Base-by-base conservation (phyloP, 2,888 invertebrate species). In the Ypsolopha scabrella region DNA sequence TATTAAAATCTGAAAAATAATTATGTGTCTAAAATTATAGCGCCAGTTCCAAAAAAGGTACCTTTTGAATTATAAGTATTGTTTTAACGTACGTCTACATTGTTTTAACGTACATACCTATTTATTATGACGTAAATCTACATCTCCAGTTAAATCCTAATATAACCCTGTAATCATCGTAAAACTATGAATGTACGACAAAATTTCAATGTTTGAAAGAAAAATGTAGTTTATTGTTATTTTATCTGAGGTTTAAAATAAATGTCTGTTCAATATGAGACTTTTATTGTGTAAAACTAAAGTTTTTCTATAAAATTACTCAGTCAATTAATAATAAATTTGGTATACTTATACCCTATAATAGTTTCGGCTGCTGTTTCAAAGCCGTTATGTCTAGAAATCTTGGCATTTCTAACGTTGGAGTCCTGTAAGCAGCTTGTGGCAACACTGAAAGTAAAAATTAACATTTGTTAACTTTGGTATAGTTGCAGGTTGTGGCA, bases 341-440 rank as follows among this genome's bases (percentile, higher is more conserved):
- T 41, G 54, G 49, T 46, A 52, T 53, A 51, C 41, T 24, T 24
- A 41, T 50, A 56, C 36, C 50, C 65, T 63, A 82, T 62, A 91
- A 76, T 54, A 92, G 80, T 74, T 92, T 92, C 0, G 91, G 90
- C 70, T 91, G 92, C 61, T 90, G 89, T 67, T 90, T 92, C 50
- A 92, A 77, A 47, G 90, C 89, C 44, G 92, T 90, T 55, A 92
- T 90, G 67, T 92, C 92, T 60, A 92, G 72, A 69, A 92, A 90
- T 69, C 87, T 89, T 38, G 88, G 88, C 41, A 88, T 78, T 52
- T 80, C 73, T 53, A 56, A 68, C 48, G 63, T 53, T 13, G 63
- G 60, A 61, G 61, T 0, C 64, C 60, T 53, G 58, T 66, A 8
- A 70, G 57, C 9, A 63, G 24, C 36, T 0, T 55, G 44, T 33